These are phyloP conservation scores for Aurelia aurita complex sp. Pacific DNA, from an alignment of 30 jellyfish, hydroid and myxozoan genomes.

Conservation along the genomic window DNA sequence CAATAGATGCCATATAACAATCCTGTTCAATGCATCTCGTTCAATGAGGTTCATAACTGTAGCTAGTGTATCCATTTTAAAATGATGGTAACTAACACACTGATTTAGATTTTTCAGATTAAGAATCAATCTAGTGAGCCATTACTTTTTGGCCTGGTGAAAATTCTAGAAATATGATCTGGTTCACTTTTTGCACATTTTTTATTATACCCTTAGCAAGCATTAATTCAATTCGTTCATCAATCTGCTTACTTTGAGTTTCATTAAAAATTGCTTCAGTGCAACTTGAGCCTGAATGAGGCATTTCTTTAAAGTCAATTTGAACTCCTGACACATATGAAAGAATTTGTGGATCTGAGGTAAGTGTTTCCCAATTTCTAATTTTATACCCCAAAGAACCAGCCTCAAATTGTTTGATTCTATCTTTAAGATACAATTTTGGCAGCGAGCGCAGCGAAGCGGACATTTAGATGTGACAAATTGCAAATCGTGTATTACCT, in stretches of 20 bases:
- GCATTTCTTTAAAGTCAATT: not conserved
- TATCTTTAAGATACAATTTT: not conserved
- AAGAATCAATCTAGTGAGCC: not conserved
- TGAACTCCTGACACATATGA: not conserved
- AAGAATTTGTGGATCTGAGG: not conserved
- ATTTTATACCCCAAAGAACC: not conserved
- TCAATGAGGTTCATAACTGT: not conserved
- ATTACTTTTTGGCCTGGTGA: not conserved
- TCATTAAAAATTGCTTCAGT: not conserved
- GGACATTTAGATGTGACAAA: no score
- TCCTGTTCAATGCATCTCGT: not conserved
- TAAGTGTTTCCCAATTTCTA: not conserved
- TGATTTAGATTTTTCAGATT: no score
- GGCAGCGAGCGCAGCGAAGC: no score
- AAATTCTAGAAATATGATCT: not conserved
- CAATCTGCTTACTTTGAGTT: not conserved
- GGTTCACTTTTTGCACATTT: not conserved
- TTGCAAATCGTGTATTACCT: no score
- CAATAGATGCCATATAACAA: not conserved
- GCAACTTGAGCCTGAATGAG: not conserved
- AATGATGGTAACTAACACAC: not conserved
- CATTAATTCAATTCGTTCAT: not conserved
- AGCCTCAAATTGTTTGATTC: not conserved
- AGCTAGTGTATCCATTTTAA: constrained; percentile 1
- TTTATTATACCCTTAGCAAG: not conserved